Percentiles rank a stretch among this genome's conserved stretches.
These are phyloP conservation scores for Labroides dimidiatus DNA, from an alignment of 2,797 vertebrate species.

Conservation along the genomic window DNA sequence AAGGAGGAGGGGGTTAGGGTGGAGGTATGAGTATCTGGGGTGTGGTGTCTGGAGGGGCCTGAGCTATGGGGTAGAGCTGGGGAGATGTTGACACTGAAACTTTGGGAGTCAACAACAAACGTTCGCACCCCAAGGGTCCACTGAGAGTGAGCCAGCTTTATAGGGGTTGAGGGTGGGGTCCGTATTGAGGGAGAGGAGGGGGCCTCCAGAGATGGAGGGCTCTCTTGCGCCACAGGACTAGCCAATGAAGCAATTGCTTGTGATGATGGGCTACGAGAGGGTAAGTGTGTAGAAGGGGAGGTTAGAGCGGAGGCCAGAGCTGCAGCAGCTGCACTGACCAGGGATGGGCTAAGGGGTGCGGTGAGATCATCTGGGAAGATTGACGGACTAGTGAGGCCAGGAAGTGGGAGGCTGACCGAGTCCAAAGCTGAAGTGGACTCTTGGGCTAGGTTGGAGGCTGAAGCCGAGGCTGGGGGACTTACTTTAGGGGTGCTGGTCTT, in stretches of 20 bases:
- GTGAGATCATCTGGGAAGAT: conserved; percentile 24
- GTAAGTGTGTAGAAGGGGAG: conserved; percentile 50
- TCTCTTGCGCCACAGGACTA: conserved; percentile 53
- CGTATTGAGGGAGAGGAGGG: conserved; percentile 58
- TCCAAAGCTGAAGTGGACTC: conserved; percentile 40
- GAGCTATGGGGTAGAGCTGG: conserved; percentile 49
- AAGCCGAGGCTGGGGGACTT: conserved; percentile 80
- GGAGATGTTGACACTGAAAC: conserved; percentile 64
- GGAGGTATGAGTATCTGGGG: conserved; percentile 49
- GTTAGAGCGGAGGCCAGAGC: conserved; percentile 46
- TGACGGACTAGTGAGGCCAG: conserved; percentile 51
- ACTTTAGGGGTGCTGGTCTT: conserved; percentile 95
- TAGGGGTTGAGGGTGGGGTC: conserved; percentile 64
- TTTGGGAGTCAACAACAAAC: conserved; percentile 78
- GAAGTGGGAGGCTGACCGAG: conserved; percentile 31
- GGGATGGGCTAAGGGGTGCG: conserved; percentile 34
- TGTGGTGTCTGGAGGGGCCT: conserved; percentile 58
- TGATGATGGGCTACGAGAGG: conserved; percentile 41
- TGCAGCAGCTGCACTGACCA: conserved; percentile 38
- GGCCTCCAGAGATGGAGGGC: conserved; percentile 75
- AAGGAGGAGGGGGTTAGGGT: conserved; percentile 16
- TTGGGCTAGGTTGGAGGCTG: conserved; percentile 28
- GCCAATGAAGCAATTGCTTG: conserved; percentile 20
- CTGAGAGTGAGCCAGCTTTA: conserved; percentile 70
- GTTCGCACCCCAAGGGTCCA: conserved; percentile 81